Evolutionary conservation across 1,140 invertebrate genomes (phyloP), one percentile per base, ranked within the genome.

Genomic region (Cotesia typhae): DNA sequence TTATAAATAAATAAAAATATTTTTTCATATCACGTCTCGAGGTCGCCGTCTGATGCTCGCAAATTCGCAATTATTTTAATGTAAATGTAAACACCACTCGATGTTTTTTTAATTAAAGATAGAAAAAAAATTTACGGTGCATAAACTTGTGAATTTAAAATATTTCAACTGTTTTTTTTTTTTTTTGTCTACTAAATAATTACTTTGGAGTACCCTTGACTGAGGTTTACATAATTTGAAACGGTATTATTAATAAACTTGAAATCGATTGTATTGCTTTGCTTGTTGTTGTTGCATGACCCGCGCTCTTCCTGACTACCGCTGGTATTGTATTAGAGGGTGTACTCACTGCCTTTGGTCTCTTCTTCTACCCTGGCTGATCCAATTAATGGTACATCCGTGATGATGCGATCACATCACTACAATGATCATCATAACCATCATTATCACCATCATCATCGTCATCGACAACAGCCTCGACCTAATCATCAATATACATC

Each of bases 311-410:
- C 75, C 75, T 77, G 73, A 80, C 79, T 79, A 59, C 59, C 47
- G 41, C 68, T 68, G 51, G 67, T 52, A 75, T 79, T 47, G 41
- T 47, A 47, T 79, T 83, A 88, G 87, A 86, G 86, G 84, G 87
- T 89, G 80, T 89, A 88, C 83, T 87, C 87, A 84, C 86, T 89
- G 81, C 87, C 87, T 83, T 80, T 87, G 85, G 84, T 80, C 75
- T 47, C 41, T 47, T 78, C 83, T 80, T 83, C 84, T 80, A 79
- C 80, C 78, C 81, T 81, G 78, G 78, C 72, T 81, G 85, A 85
- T 80, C 84, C 84, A 76, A 86, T 85, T 82, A 84, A 87, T 80
- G 84, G 80, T 72, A 82, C 83, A 79, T 85, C 82, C 81, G 81
- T 47, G 41, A 47, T 82, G 79, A 82, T 82, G 79, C 84, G 80